phyloP scores from a whole-genome alignment of 2,888 invertebrate genomes.

The Caenorhabditis japonica region DNA sequence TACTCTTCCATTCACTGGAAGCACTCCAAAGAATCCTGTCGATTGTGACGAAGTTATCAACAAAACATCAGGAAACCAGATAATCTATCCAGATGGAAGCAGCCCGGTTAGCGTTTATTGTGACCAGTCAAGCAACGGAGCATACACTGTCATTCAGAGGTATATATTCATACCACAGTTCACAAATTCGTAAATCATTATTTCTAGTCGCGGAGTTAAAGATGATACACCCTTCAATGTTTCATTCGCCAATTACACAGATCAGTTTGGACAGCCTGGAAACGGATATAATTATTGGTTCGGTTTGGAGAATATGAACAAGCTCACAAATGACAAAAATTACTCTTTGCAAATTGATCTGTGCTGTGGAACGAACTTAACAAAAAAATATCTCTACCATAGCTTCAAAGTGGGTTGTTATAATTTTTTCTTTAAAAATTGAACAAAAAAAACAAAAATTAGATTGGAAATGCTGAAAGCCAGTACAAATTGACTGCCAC shows the following conservation, averaged over 20 bases:
- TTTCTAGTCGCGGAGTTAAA: constrained; percentile 27
- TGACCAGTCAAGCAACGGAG: constrained; percentile 27
- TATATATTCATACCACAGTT: background rate
- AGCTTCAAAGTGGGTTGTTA: constrained; percentile 40
- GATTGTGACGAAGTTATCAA: constrained; percentile 32
- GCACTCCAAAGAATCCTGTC: constrained; percentile 14
- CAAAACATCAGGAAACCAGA: constrained; percentile 17
- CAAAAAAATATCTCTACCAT: constrained; percentile 44
- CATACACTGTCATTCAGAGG: constrained; percentile 51
- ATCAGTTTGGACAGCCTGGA: constrained; percentile 43
- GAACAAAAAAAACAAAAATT: background rate
- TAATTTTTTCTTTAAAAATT: background rate
- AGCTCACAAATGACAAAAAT: constrained; percentile 6
- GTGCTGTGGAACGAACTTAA: constrained; percentile 34
- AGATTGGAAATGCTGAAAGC: constrained; percentile 26
- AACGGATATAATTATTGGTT: constrained; percentile 56
- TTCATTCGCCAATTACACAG: constrained; percentile 28
- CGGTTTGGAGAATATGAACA: constrained; percentile 60
- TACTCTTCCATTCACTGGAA: constrained; percentile 29
- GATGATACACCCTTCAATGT: constrained; percentile 11
- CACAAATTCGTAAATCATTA: background rate
- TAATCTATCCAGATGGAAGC: constrained; percentile 32
- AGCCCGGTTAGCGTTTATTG: constrained; percentile 31
- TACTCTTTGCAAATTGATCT: constrained; percentile 49
- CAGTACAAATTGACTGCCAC: constrained; percentile 37